Conservation (phyloP, 2,113 vertebrate species). For the Xiphorhynchus elegans region DNA sequence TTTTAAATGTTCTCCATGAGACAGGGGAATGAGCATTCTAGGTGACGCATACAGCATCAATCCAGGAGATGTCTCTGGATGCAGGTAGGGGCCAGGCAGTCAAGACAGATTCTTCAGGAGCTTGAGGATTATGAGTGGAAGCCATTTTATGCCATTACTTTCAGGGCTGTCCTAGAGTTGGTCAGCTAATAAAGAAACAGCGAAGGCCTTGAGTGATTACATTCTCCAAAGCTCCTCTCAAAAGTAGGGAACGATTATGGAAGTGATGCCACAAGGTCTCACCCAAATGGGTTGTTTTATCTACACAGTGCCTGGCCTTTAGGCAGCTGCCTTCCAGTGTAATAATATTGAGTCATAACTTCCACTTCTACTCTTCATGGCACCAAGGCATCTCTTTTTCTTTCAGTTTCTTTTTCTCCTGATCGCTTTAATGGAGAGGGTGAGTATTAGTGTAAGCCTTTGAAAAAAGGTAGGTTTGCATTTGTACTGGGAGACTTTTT, state of each 20-base stretch:
- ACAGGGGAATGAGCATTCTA: rapidly evolving
- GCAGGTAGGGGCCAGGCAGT: not conserved
- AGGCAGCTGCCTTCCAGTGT: not conserved
- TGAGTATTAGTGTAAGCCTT: not conserved
- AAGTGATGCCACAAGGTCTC: not conserved
- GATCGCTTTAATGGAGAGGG: rapidly evolving
- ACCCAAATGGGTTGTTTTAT: not conserved
- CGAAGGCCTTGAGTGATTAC: not conserved
- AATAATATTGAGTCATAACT: not conserved
- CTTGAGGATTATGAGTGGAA: not conserved
- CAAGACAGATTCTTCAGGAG: not conserved
- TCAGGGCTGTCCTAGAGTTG: not conserved
- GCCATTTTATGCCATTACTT: not conserved
- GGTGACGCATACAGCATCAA: not conserved
- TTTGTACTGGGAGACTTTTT: not conserved
- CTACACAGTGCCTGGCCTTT: not conserved
- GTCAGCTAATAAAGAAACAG: not conserved
- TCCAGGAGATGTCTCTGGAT: not conserved
- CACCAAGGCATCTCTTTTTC: not conserved
- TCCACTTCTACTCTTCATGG: not conserved
- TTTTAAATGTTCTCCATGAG: not conserved
- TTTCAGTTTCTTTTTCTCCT: not conserved
- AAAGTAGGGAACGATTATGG: not conserved
- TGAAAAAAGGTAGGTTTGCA: not conserved
- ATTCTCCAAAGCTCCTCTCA: not conserved